Evolutionary conservation across 2,113 vertebrate species (phyloP), one percentile per base, ranked within the genome.

Genomic region (Cepphus grylle): DNA sequence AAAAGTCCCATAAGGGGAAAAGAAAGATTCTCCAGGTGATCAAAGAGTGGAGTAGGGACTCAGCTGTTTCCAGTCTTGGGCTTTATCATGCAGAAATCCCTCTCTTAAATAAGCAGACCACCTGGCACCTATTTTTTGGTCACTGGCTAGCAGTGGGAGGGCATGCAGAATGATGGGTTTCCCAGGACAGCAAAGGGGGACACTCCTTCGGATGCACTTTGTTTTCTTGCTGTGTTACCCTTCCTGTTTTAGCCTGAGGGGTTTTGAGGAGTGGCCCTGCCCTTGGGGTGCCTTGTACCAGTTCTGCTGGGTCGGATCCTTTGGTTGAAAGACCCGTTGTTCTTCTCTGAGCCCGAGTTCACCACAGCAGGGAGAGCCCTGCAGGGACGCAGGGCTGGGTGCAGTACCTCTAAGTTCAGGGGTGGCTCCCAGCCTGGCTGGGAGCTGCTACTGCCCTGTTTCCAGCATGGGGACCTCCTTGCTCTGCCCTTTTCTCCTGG

Each of bases 291-390:
- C 63, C 47, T 34, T 4, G 71, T 45, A 12, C 12, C 34, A 30
- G 34, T 61, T 85, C 72, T 69, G 27, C 7, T 13, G 62, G 26
- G 56, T 71, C 2, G 3, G n/a, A 25, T 80, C 49, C 71, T 63
- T 38, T 10, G 38, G 29, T 9, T 90, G 52, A 76, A 88, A 67
- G 92, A 3, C 8, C 9, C 42, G 6, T 83, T 83, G 83, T 83
- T 36, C 30, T 52, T 11, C 32, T 32, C 5, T 1, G 21, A 42
- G 38, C 1, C 6, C 0, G 5, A 42, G 34, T 7, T 42, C 1
- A 7, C 6, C 6, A 8, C 42, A 19, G 40, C 0, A 15, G 78
- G 83, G 29, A 27, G 69, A 55, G 26, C 5, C 38, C 66, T 7
- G 56, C 15, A 34, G 8, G 55, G 4, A 3, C 32, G 2, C 23